Evolutionary conservation across 2,888 invertebrate genomes (phyloP), one percentile per base, ranked within the genome.

Genomic region (Hybos culiciformis): DNA sequence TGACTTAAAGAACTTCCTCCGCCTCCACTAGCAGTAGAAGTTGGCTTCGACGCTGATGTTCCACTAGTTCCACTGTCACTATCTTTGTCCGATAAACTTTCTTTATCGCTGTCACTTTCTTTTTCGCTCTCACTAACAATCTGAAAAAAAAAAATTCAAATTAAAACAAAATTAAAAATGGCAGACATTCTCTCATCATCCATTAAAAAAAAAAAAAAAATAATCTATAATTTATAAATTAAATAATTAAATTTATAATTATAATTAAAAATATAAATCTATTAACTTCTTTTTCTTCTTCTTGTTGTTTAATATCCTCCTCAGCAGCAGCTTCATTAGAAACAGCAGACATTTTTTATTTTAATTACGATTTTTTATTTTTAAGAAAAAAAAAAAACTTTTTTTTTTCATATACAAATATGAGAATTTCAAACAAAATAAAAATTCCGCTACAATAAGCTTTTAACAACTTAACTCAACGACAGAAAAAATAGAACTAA

Each of bases 71-170:
- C 76, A 1, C 75, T 77, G 54, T 79, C 79, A 1, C 79, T 78
- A 55, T 79, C 79, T 54, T 78, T 79, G 50, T 80, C 79, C 51
- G 70, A 70, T 48, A 76, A 76, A 53, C 76, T 72, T 52, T 73
- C 73, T 51, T 72, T 79, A 53, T 78, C 78, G 60, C 77, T 78
- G 45, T 80, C 80, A 56, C 78, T 78, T 50, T 76, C 77, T 59
- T 78, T 79, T 24, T 77, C 77, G 56, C 78, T 79, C 54, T 77
- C 78, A 50, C 77, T 77, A 37, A 62, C 62, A 15, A 54, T 53
- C 45, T 53, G 51, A 46, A 46, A 37, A 37, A 32, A 24, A 20
- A 26, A 21, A 17, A n/a, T n/a, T n/a, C n/a, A n/a, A n/a, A n/a
- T 18, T 26, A 8, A 15, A 24, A 11, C 5, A 39, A 23, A 26